Evolutionary conservation across 2,888 invertebrate genomes (phyloP), one percentile per base, ranked within the genome.

Genomic region (Epistrophe eligans): DNA sequence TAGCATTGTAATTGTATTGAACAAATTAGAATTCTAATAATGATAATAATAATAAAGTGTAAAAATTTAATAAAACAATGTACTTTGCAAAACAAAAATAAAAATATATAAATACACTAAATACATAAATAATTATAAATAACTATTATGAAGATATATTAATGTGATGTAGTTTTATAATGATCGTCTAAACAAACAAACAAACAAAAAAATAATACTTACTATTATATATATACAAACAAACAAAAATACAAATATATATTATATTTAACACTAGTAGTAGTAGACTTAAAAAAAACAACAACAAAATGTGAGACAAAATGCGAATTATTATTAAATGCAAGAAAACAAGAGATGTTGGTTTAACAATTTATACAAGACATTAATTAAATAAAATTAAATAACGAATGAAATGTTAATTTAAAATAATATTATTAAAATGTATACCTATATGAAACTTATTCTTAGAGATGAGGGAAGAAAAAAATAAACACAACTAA

Each of bases 101-200:
- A 43, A 79, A 13, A 32, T 57, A 73, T 52, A 74, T 70, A 79
- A 48, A 77, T 58, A 66, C 50, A 70, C 64, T 35, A 35, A 66
- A 48, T 50, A 82, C n/a, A 67, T 43, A 64, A 79, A 77, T 72
- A 77, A 62, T 52, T 77, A 74, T 70, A 79, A 83, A 79, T 80
- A 72, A 84, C 82, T 88, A 87, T 87, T 87, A 88, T 84, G 77
- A 72, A 88, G 76, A 83, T 88, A 88, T 88, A 84, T 88, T 88
- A 88, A 88, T 88, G 88, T 88, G 88, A 88, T 88, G 88, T 88
- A 88, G 88, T 88, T 88, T 88, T 84, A 88, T 88, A 88, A 88
- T 84, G 87, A 87, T 83, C 79, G 88, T 88, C 88, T 88, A 84
- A 88, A 70, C 38, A 70, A 67, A 28, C 3, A 64, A 45, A 9